These are phyloP conservation scores for Corella eumyota DNA, from an alignment of 23 tunicate species.

Conservation along the genomic window DNA sequence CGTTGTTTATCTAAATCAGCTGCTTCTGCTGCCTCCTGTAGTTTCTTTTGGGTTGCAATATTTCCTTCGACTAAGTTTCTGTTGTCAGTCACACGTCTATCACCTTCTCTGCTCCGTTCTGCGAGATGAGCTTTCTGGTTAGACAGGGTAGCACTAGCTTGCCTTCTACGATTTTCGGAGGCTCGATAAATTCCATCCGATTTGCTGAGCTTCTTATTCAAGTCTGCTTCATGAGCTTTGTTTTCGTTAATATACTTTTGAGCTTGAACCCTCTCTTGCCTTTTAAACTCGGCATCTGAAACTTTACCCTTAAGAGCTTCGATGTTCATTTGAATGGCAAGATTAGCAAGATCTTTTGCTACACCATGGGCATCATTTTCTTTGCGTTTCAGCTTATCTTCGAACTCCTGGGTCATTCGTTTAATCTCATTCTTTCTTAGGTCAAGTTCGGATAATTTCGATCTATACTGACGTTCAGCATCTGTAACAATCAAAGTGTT, in stretches of 20 bases:
- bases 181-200: conserved; percentile 69
- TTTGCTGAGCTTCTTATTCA: conserved; percentile 56
- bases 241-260: conserved; percentile 57
- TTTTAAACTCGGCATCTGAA: conserved; percentile 45
- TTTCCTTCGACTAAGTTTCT: conserved; percentile 62
- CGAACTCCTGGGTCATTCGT: conserved; percentile 54
- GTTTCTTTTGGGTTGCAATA: conserved; percentile 80
- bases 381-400: conserved; percentile 48
- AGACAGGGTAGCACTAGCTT: conserved; percentile 50
- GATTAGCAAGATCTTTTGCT: conserved; percentile 54
- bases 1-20: conserved; percentile 59
- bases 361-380: conserved; percentile 49
- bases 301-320: conserved; percentile 59
- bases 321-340: conserved; percentile 71
- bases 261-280: conserved; percentile 62
- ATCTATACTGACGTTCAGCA: conserved; percentile 65
- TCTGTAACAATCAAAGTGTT: conserved; percentile 47
- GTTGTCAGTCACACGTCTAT: conserved; percentile 79
- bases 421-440: conserved; percentile 44
- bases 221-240: conserved; percentile 41
- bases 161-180: conserved; percentile 70
- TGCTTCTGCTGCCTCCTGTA: conserved; percentile 85
- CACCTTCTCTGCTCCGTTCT: conserved; percentile 78
- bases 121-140: conserved; percentile 52
- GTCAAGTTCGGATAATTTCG: conserved; percentile 57